These are phyloP conservation scores for Pissodes strobi DNA, from an alignment of 1,140 invertebrate species.

Conservation along the genomic window DNA sequence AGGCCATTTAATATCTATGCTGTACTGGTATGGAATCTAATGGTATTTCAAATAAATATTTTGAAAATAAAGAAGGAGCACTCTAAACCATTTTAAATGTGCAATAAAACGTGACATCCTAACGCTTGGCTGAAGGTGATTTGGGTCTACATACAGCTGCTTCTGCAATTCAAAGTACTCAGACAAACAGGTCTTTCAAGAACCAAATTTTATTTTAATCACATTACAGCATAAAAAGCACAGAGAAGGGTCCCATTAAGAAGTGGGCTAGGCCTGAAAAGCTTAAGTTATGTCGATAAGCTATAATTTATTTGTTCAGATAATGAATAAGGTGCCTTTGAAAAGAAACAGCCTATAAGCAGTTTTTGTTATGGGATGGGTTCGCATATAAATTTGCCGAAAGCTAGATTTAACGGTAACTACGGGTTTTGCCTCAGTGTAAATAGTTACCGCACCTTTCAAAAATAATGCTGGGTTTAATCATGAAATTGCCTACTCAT, in stretches of 20 bases:
- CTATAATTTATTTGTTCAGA: slow-evolving; percentile 24
- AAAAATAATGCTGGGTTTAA: slow-evolving; percentile 6
- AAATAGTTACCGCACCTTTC: slow-evolving; percentile 19
- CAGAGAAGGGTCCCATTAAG: slow-evolving; percentile 14
- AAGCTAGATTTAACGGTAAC: slow-evolving; percentile 28
- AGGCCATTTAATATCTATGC: no score
- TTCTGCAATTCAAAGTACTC: not conserved
- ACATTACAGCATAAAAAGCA: slow-evolving; percentile 16
- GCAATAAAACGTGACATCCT: no score
- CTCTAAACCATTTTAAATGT: no score
- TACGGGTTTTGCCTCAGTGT: slow-evolving; percentile 6
- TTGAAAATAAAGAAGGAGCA: no score
- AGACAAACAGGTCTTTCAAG: slow-evolving; percentile 1
- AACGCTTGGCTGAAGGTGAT: no score
- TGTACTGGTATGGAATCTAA: no score
- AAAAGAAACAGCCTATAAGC: slow-evolving; percentile 19
- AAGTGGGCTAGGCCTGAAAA: slow-evolving; percentile 18
- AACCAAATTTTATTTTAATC: slow-evolving; percentile 21
- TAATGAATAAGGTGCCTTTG: slow-evolving; percentile 25
- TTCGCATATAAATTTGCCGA: slow-evolving; percentile 13
- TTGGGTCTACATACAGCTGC: not conserved
- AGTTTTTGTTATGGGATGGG: slow-evolving; percentile 17
- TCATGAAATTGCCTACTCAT: slow-evolving; percentile 21
- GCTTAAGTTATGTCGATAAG: slow-evolving; percentile 11
- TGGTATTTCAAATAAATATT: no score